These are phyloP conservation scores for Ochlodes sylvanus DNA, from an alignment of 2,888 invertebrate species.

Conservation along the genomic window DNA sequence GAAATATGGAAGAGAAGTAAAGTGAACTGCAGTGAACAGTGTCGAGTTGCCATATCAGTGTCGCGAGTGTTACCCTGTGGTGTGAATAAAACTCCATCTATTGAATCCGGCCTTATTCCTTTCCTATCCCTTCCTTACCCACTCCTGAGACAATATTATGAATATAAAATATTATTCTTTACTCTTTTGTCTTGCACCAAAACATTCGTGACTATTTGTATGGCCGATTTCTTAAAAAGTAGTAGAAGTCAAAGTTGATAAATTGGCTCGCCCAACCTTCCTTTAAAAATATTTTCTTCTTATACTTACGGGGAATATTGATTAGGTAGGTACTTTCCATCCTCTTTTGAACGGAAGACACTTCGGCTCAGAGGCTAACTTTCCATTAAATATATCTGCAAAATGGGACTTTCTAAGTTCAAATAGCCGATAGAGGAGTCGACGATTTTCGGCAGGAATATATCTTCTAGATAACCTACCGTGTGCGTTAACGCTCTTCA, in stretches of 20 bases:
- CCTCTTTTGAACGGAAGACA: background rate
- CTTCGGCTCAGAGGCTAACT: background rate
- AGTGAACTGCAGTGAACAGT: too few relatives aligned
- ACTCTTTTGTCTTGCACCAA: background rate
- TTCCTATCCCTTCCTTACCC: too few relatives aligned
- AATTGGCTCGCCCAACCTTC: conserved; percentile 17
- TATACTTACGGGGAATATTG: conserved; percentile 17
- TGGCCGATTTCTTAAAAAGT: conserved; percentile 1
- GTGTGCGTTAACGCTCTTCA: too few relatives aligned
- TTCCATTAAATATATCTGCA: background rate
- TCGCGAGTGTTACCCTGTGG: too few relatives aligned
- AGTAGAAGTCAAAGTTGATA: background rate
- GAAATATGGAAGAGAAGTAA: too few relatives aligned
- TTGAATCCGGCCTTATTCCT: too few relatives aligned
- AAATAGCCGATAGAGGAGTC: background rate
- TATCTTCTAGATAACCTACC: too few relatives aligned
- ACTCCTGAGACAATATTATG: too few relatives aligned
- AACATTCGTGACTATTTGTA: background rate
- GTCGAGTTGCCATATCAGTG: too few relatives aligned
- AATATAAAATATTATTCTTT: background rate
- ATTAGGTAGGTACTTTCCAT: conserved; percentile 6
- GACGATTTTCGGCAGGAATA: background rate
- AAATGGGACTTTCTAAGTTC: conserved; percentile 1
- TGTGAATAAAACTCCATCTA: too few relatives aligned
- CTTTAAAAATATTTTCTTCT: conserved; percentile 15